Evolutionary conservation across 2,113 vertebrate genomes (phyloP).

Genomic region (Bubalus kerabau): DNA sequence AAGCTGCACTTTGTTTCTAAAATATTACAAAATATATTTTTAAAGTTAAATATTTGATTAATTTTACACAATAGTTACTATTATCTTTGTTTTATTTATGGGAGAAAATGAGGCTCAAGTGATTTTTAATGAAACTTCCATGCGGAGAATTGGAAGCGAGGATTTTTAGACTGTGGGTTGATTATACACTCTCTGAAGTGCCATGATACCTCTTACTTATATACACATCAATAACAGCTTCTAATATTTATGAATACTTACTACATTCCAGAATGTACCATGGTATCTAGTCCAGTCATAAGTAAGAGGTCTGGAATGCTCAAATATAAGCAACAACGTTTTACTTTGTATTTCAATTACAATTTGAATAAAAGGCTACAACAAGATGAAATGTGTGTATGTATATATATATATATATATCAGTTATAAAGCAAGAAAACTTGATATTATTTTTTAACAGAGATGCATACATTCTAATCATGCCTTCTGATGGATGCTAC

Average conservation of each 20-base stretch:
- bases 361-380: neutral
- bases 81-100: neutral
- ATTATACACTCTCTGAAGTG: neutral
- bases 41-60: neutral
- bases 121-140: neutral
- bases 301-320: neutral
- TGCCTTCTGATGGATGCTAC: neutral
- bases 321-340: neutral
- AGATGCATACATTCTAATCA: too few species aligned
- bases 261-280: neutral
- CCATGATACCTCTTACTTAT: neutral
- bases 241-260: neutral
- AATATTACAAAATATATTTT: neutral
- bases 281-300: neutral
- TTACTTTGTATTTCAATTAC: neutral
- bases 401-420: neutral
- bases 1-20: neutral
- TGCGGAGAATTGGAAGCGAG: neutral
- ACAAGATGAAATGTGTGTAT: neutral
- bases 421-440: neutral
- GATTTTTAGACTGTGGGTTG: neutral
- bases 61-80: neutral
- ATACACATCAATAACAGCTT: neutral
- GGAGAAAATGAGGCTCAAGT: neutral
- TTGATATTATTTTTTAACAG: neutral